Conservation (phyloP, 2,113 vertebrate genomes). For the Pachypanchax playfairii region DNA sequence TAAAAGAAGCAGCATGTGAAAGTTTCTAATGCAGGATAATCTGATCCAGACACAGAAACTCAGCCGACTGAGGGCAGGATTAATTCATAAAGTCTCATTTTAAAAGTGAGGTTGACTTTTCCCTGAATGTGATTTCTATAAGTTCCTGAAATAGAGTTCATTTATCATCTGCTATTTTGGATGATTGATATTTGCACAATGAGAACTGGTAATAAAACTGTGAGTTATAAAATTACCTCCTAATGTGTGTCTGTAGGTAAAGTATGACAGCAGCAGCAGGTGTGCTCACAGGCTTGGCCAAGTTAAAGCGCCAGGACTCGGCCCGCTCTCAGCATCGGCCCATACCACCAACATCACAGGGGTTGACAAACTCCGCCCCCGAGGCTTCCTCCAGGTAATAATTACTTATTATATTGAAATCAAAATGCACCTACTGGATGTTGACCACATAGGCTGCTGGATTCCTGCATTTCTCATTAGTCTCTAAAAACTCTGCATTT, state of each 20-base stretch:
- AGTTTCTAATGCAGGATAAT: too few relatives aligned
- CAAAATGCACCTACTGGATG: too few relatives aligned
- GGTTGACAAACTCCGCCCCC: slow-evolving; percentile 70
- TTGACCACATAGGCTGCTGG: too few relatives aligned
- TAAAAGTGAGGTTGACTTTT: too few relatives aligned
- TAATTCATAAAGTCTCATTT: too few relatives aligned
- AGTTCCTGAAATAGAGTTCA: too few relatives aligned
- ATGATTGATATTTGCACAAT: not conserved
- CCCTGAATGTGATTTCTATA: too few relatives aligned
- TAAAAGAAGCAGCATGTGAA: too few relatives aligned
- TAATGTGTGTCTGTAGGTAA: slow-evolving; percentile 49
- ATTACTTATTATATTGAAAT: not conserved
- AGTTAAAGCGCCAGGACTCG: slow-evolving; percentile 96
- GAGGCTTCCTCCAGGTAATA: slow-evolving; percentile 62
- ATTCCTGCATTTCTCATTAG: too few relatives aligned
- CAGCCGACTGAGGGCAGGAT: too few relatives aligned
- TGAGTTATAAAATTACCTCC: not conserved
- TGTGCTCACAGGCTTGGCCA: slow-evolving; percentile 96
- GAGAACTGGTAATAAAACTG: too few relatives aligned
- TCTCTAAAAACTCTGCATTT: not conserved
- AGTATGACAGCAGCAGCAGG: slow-evolving; percentile 96
- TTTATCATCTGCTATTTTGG: not conserved
- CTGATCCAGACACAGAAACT: too few relatives aligned
- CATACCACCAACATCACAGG: slow-evolving; percentile 59
- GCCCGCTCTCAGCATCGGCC: slow-evolving; percentile 90